Base-by-base conservation (phyloP, 2,888 invertebrate genomes). In the Cosmia pyralina region DNA sequence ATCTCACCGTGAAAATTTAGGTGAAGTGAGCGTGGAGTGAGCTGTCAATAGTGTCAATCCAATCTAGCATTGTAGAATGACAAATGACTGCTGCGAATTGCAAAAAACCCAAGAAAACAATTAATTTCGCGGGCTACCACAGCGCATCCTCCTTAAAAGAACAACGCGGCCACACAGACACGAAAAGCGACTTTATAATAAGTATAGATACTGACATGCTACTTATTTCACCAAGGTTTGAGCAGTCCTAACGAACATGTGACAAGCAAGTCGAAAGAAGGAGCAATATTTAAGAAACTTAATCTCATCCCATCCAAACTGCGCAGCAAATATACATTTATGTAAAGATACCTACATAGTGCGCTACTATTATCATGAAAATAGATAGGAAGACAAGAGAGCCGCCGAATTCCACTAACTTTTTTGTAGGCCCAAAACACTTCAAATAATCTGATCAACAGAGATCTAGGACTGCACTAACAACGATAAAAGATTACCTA, bases 401-500 rank as follows among this genome's bases (percentile, higher is more conserved):
- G 6, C 6, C 15, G 19, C 6, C 19, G 11, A 17, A 19, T 57
- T 57, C 4, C 22, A 59, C 15, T 6, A 10, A 44, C 52, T 34
- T 34, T 22, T 13, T 41, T 17, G 38, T 13, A 34, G 3, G 10
- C n/a, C 15, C 15, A 50, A 52, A 41, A 59, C 13, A n/a, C 6
- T 50, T 38, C 8, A 15, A 48, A n/a, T n/a, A 22, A 41, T 41
- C 55, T 38, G 11, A 62, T 57, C 13, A 48, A 57, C 22, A 58
- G 44, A 62, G 62, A 62, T 62, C 19, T 48, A n/a, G 38, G 6
- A 66, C 15, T 63, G 17, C 28, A 60, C 3, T 55, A 28, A 59
- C 13, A n/a, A n/a, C 38, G 28, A 28, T 38, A 11, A 41, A 53
- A 58, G 19, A 22, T 59, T 52, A 28, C 28, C 28, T 28, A 22